Evolutionary conservation across 2,113 vertebrate species (phyloP), one percentile per base, ranked within the genome.

Genomic region (Syngnathus typhle): DNA sequence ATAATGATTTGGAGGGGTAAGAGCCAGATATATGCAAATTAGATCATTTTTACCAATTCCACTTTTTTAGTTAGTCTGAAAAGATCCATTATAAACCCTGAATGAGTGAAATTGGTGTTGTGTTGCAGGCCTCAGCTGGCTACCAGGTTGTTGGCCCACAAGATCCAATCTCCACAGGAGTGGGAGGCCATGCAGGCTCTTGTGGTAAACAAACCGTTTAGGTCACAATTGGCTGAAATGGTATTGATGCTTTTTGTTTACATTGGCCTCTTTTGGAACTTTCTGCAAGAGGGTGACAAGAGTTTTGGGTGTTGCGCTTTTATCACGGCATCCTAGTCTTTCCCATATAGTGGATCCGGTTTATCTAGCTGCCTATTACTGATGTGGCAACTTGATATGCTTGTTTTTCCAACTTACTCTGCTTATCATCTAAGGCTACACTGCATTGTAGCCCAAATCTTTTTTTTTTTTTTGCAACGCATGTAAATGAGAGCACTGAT

Each of bases 101-200:
- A 47, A 46, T 36, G 10, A 65, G 51, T 10, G 2, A 7, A 18
- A 37, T 16, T 54, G 72, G n/a, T 61, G 2, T 46, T 7, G 1
- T 18, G 39, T 82, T 82, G 1, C 76, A 99, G 97, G 69, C 97
- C 96, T 67, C 95, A 95, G 2, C 91, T 98, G 83, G 96, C 97
- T 68, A 98, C 96, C 44, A 92, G 97, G 65, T 94, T 99, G 43
- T 85, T 99, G 81, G 96, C 96, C 55, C 97, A 99, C 88, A 99
- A 99, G 92, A 97, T 99, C 88, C 97, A 99, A 82, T 99, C 97
- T 55, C 97, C 97, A 0, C 97, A 99, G 84, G 96, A 99, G 88
- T 99, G 96, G 95, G 97, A 99, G 88, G 95, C 97, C 58, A 87
- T 95, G 88, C 97, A 99, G 83, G 96, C 96, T 19, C 91, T 99